Conservation (phyloP, 2,888 invertebrate genomes). For the Terebella lapidaria region DNA sequence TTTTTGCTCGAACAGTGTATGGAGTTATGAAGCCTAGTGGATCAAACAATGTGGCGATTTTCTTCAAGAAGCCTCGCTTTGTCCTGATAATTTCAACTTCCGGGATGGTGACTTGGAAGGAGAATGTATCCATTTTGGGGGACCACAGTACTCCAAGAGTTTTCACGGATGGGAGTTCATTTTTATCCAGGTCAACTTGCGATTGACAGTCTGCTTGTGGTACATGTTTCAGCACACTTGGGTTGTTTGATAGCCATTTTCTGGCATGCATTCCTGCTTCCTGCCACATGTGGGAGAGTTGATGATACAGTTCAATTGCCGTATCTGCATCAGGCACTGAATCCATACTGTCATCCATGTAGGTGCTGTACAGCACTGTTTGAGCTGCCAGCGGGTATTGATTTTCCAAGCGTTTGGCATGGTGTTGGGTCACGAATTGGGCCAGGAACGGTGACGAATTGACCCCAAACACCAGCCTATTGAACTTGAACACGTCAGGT, state of each 20-base stretch:
- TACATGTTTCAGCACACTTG: background rate
- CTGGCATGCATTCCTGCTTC: constrained; percentile 10
- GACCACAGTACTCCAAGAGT: constrained; percentile 12
- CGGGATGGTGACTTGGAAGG: background rate
- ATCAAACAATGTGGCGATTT: constrained; percentile 5
- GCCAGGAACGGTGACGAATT: no score
- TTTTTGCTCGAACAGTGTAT: constrained; percentile 5
- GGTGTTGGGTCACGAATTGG: no score
- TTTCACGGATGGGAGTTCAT: constrained; percentile 7
- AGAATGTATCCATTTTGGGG: constrained; percentile 5
- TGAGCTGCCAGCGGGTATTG: no score
- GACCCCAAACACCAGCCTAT: no score
- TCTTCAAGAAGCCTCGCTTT: constrained; percentile 15
- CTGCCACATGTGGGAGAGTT: constrained; percentile 7
- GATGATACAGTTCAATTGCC: no score
- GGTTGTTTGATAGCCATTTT: constrained; percentile 12
- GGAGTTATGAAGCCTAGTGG: constrained; percentile 9
- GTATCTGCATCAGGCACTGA: no score
- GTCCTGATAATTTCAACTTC: background rate
- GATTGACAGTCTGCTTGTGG: background rate
- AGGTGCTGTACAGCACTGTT: no score
- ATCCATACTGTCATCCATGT: no score
- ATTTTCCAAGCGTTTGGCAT: no score
- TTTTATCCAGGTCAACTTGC: background rate
- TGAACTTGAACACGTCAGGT: no score